Conservation (phyloP, 2,888 invertebrate genomes). For the Lobophora halterata region DNA sequence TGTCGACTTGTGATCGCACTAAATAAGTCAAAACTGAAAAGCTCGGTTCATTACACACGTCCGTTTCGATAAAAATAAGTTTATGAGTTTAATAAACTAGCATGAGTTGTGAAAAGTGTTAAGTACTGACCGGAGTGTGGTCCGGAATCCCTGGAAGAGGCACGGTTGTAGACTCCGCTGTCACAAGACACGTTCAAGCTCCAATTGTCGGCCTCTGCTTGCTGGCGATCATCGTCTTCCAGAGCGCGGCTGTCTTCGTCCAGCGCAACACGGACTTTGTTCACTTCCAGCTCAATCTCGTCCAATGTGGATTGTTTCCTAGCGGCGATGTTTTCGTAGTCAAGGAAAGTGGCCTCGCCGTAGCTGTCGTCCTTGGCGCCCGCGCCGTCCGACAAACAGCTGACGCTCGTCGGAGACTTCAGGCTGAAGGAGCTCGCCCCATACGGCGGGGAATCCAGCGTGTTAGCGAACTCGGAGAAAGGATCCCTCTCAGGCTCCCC, state of each 20-base stretch:
- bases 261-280: conserved; percentile 72
- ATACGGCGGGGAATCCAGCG: conserved; percentile 57
- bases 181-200: conserved; percentile 79
- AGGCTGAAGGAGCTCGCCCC: conserved; percentile 49
- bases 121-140: conserved; percentile 73
- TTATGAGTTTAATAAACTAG: conserved; percentile 50
- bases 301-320: conserved; percentile 70
- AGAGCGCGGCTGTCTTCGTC: conserved; percentile 76
- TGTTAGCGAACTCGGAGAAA: conserved; percentile 51
- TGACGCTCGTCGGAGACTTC: conserved; percentile 47
- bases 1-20: conserved; percentile 58
- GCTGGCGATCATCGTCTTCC: conserved; percentile 69
- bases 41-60: conserved; percentile 44
- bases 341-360: conserved; percentile 73
- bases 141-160: conserved; percentile 76
- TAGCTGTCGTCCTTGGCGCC: conserved; percentile 64
- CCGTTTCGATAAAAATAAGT: conserved; percentile 60
- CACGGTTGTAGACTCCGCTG: conserved; percentile 82
- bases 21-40: conserved; percentile 53
- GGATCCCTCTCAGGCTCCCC: conserved; percentile 64
- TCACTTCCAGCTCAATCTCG: conserved; percentile 74
- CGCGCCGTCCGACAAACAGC: conserved; percentile 49
- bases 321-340: conserved; percentile 64
- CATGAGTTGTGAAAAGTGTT: conserved; percentile 32
- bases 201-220: conserved; percentile 74